Evolutionary conservation across 35 echinoderm and acorn worm species (phyloP).

Genomic region (Diadema setosum): DNA sequence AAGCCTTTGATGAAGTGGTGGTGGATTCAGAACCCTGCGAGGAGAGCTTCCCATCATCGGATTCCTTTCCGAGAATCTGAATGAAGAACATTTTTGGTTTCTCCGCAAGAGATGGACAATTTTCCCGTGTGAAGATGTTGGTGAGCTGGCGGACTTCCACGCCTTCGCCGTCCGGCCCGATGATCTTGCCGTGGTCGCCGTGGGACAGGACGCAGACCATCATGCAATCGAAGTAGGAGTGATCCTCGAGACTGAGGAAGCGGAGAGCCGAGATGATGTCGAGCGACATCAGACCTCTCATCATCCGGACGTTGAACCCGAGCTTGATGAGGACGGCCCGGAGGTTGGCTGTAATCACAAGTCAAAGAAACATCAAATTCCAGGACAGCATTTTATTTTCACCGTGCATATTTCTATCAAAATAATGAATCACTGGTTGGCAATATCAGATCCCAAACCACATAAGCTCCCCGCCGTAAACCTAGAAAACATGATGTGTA

Average conservation of each 20-base stretch:
- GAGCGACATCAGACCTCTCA: slow-evolving; percentile 84
- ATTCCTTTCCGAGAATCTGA: slow-evolving; percentile 46
- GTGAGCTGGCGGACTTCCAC: slow-evolving; percentile 81
- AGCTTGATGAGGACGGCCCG: slow-evolving; percentile 75
- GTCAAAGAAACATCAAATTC: too few species aligned
- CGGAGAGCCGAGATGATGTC: slow-evolving; percentile 89
- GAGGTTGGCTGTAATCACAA: slow-evolving; percentile 45
- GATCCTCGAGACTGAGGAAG: slow-evolving; percentile 83
- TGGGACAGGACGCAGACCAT: slow-evolving; percentile 76
- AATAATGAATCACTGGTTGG: too few species aligned
- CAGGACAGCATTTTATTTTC: too few species aligned
- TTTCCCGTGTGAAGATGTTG: slow-evolving; percentile 76
- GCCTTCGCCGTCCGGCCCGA: slow-evolving; percentile 63
- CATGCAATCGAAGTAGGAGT: slow-evolving; percentile 90
- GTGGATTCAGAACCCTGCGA: not conserved
- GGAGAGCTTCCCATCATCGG: not conserved
- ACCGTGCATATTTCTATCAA: too few species aligned
- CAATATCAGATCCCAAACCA: too few species aligned
- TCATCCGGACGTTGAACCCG: slow-evolving; percentile 89
- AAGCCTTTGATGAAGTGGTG: not conserved
- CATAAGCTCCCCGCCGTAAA: too few species aligned
- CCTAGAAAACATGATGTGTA: too few species aligned
- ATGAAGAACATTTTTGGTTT: slow-evolving; percentile 93
- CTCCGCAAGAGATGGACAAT: slow-evolving; percentile 79
- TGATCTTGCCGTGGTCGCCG: slow-evolving; percentile 40